Evolutionary conservation across 2,113 vertebrate genomes (phyloP), one percentile per base, ranked within the genome.

Genomic region (Arizona elegans): DNA sequence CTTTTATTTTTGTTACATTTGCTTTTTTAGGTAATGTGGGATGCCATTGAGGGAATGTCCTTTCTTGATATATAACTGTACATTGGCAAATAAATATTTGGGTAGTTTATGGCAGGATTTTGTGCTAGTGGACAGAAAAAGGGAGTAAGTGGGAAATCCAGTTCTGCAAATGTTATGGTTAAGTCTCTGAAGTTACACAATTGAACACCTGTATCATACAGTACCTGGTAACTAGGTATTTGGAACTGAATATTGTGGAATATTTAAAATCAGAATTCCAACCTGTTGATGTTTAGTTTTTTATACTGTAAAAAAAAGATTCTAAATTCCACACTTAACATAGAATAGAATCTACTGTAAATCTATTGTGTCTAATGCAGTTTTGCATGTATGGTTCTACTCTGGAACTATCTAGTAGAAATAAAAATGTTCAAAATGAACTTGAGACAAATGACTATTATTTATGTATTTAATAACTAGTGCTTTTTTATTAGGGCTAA

Each of bases 1-100:
- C 96, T 95, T 97, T 97, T 97, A 97, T 97, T 98, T 98, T 97
- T 97, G 97, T 98, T 98, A 97, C 96, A 97, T 96, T 90, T 97
- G 96, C 95, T 96, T 95, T 97, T 94, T 96, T 97, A 97, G 94
- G 95, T 95, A 88, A 95, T 95, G 94, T 97, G 97, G 96, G 56
- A 96, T 90, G 96, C 94, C 96, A 94, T 95, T 96, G 96, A 96
- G 95, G 97, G 97, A 96, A 96, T 95, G 96, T 94, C 95, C 96
- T 91, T 91, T 91, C 13, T 87, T 19, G 88, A 86, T 90, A 94
- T 96, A 95, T 96, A 96, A 96, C 95, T 97, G 97, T 98, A 97
- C 94, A 94, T 95, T 94, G 95, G 94, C 94, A 96, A 97, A 94
- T 94, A 85, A 94, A 93, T 96, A 95, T 91, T 93, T 95, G 95